Percentiles rank a stretch among this genome's conserved stretches.
Conservation (phyloP, 2,797 vertebrate species). For the Gymnoscopelus microlampas region DNA sequence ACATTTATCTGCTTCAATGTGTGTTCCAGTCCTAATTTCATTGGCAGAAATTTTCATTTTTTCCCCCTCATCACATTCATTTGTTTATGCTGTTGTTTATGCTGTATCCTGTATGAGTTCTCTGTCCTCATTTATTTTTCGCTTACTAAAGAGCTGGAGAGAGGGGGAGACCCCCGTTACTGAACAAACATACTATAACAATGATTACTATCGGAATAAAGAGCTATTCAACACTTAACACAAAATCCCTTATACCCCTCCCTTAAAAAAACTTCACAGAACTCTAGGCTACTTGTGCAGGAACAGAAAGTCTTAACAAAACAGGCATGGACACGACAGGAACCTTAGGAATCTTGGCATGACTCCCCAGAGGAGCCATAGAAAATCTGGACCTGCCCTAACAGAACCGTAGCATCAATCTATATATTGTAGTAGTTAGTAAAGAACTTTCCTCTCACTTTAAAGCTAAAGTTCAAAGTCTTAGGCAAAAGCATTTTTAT, state of each 20-base stretch:
- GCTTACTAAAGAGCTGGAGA: no score
- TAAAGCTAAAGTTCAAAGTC: neutral
- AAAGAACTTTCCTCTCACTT: neutral
- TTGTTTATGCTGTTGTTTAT: no score
- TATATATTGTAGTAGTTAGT: neutral
- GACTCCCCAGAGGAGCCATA: neutral
- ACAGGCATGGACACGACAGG: conserved; percentile 12
- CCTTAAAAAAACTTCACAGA: no score
- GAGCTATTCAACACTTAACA: no score
- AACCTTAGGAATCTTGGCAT: conserved; percentile 5
- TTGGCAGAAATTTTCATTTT: neutral
- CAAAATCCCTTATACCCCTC: no score
- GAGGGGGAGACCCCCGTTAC: no score
- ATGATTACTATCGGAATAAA: no score
- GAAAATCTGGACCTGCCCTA: neutral
- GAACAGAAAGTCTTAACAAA: neutral
- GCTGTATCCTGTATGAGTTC: no score
- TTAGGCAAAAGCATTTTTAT: neutral
- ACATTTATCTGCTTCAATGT: no score
- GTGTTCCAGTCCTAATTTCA: no score
- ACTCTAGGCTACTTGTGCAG: neutral
- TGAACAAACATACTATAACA: no score
- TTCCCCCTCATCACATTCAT: neutral
- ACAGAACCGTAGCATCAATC: neutral
- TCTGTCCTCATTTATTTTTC: no score